Percentiles rank a stretch among this genome's conserved stretches.
phyloP scores from a whole-genome alignment of 1,140 invertebrate genomes.

The Ostrea denselamellosa region DNA sequence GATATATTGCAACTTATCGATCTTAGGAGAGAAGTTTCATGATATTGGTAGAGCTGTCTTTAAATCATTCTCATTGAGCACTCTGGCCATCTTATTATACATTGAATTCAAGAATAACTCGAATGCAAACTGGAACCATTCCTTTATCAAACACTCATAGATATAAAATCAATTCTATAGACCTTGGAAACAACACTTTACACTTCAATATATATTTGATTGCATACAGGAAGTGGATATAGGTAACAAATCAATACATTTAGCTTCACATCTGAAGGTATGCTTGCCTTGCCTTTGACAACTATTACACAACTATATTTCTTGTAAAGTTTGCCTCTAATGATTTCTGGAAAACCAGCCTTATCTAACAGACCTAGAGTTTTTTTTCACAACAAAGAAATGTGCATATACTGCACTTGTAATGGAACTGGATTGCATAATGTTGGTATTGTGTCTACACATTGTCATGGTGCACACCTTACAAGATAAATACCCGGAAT shows the following conservation, averaged over 20 bases:
- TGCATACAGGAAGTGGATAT: not conserved
- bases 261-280: not conserved
- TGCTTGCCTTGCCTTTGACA: not conserved
- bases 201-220: slow-evolving; percentile 10
- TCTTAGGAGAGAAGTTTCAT: no score
- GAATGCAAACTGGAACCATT: not conserved
- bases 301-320: not conserved
- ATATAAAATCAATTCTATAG: not conserved
- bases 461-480: not conserved
- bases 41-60: no score
- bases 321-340: not conserved
- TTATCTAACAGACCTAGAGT: not conserved
- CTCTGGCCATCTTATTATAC: no score
- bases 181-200: not conserved
- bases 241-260: not conserved
- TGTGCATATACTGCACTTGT: not conserved
- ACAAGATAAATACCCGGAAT: not conserved
- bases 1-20: no score
- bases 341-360: not conserved
- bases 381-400: slow-evolving; percentile 5
- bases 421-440: not conserved
- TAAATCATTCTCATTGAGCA: no score
- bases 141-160: not conserved
- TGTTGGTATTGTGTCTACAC: not conserved
- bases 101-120: not conserved